These are phyloP conservation scores for Himantopus leucocephalus DNA, from an alignment of 2,113 vertebrate genomes.

Conservation along the genomic window DNA sequence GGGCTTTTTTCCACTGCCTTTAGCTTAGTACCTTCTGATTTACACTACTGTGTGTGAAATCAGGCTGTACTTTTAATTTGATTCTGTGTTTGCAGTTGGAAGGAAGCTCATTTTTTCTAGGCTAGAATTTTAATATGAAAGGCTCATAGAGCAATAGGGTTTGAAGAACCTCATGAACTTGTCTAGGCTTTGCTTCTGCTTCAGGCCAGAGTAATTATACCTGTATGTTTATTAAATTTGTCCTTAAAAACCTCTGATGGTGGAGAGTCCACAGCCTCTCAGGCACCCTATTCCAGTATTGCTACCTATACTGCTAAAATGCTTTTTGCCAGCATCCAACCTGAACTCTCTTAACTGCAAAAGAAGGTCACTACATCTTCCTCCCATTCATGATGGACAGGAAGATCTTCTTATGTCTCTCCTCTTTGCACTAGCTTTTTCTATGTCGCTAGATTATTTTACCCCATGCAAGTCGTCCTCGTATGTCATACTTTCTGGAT, in stretches of 20 bases:
- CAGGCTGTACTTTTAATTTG: neutral
- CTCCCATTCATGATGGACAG: neutral
- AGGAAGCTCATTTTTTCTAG: neutral
- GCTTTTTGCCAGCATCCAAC: neutral
- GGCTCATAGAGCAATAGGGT: neutral
- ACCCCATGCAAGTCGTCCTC: neutral
- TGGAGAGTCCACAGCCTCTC: neutral
- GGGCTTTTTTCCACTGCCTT: neutral
- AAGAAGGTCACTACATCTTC: neutral
- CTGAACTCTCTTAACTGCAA: neutral
- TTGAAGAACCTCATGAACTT: neutral
- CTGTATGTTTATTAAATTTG: neutral
- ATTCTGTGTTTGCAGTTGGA: neutral
- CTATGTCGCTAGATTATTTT: neutral
- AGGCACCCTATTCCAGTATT: neutral
- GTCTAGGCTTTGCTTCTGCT: neutral
- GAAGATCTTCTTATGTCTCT: neutral
- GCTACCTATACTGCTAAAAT: neutral
- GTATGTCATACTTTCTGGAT: neutral
- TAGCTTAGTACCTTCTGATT: neutral
- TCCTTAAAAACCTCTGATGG: neutral
- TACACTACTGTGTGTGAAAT: neutral
- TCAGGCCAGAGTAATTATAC: neutral
- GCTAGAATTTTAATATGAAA: neutral
- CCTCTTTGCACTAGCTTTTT: neutral